Base-by-base conservation (phyloP, 2,797 vertebrate species). In the Thripadectes ignobilis region DNA sequence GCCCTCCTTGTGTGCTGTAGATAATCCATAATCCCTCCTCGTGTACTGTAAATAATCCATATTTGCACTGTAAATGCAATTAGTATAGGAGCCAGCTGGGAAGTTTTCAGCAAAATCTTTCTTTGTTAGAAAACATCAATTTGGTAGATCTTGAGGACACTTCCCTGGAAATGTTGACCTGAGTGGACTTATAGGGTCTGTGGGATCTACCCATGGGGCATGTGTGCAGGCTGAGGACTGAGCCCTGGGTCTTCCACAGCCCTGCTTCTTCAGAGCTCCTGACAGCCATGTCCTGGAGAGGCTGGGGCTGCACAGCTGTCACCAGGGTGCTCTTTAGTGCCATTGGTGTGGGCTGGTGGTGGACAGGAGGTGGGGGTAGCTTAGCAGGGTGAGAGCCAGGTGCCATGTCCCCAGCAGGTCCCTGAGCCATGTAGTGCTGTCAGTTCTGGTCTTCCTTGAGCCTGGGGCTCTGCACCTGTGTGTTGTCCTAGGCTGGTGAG, bases 401-500 rank as follows among this genome's bases (percentile, higher is more conserved):
- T 3, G 2, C 49, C 0, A 2, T 7, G 18, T 48, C 29, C 46
- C 38, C 3, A 6, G 26, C 0, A 0, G 43, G 77, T 71, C 65
- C 46, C 61, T 41, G 52, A 59, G 32, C 57, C 61, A 4, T 24
- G 12, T 43, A 41, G 18, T 5, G 1, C 66, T 74, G 36, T 63
- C 62, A 17, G 12, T 78, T 73, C 65, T 71, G 66, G 10, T 81
- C 32, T 34, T 66, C 15, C 34, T 54, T 4, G 2, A 67, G 51
- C 82, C 14, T 63, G n/a, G 41, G 20, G 30, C 43, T 82, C 43
- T 59, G 43, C 72, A 38, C 8, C 3, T 2, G 1, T 38, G 3
- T 0, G 0, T 3, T 0, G 0, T 29, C 9, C 5, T 55, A 57
- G 54, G 12, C 26, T 15, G 7, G 41, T 89, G 46, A 85, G 22